phyloP scores from a whole-genome alignment of 2,113 vertebrate genomes.

The Protobothrops flavoviridis region DNA sequence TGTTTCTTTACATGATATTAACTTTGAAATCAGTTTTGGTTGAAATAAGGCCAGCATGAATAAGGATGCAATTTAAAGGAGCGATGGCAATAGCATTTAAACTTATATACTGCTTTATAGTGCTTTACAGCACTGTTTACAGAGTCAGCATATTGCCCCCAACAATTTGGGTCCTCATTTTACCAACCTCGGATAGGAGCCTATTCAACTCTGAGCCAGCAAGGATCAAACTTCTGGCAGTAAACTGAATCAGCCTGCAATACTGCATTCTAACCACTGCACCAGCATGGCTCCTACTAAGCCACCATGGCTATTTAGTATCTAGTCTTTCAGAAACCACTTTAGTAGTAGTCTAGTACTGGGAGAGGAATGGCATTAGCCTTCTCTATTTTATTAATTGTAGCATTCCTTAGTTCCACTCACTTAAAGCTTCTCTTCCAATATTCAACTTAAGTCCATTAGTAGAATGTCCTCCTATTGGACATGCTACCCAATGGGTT shows the following conservation, averaged over 20 bases:
- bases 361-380: not conserved
- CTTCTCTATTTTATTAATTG: not conserved
- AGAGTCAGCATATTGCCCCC: not conserved
- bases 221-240: not conserved
- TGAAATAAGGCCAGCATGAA: not conserved
- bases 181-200: not conserved
- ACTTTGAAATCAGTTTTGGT: not conserved
- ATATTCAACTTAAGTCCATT: not conserved
- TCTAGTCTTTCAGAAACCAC: not conserved
- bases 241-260: not conserved
- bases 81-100: not conserved
- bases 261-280: not conserved
- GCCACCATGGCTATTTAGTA: not conserved
- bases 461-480: not conserved
- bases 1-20: not conserved
- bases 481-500: not conserved
- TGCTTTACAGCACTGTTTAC: not conserved
- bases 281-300: not conserved
- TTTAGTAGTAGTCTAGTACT: not conserved
- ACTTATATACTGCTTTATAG: too few species aligned
- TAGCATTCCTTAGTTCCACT: not conserved
- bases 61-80: not conserved
- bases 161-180: not conserved
- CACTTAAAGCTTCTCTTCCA: not conserved
- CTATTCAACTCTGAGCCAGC: not conserved